These are phyloP conservation scores for Dicaeum eximium DNA, from an alignment of 2,113 vertebrate species.

Conservation along the genomic window DNA sequence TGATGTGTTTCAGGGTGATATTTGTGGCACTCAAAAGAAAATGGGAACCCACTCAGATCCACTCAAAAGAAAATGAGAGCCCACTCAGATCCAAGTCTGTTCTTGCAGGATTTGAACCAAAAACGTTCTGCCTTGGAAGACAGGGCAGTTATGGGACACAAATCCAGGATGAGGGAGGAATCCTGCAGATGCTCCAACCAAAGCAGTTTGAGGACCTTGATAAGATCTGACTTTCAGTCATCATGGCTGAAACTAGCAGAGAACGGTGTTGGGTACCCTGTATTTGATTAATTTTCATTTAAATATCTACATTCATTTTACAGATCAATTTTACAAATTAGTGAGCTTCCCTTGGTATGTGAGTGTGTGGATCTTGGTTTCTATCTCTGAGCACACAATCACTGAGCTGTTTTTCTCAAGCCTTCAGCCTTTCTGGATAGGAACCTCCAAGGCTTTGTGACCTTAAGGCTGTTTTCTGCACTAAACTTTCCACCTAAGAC, in stretches of 20 bases:
- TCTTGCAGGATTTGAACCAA: background rate
- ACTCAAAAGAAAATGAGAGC: background rate
- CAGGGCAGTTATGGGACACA: background rate
- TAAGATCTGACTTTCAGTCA: background rate
- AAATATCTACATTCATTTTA: background rate
- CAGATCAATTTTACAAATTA: background rate
- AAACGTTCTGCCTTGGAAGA: background rate
- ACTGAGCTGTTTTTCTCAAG: background rate
- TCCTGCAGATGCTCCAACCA: background rate
- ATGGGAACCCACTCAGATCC: background rate
- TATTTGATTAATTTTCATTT: background rate
- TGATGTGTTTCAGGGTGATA: conserved; percentile 28
- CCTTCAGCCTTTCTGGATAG: background rate
- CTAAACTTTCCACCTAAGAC: background rate
- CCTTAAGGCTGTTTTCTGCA: background rate
- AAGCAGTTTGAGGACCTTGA: background rate
- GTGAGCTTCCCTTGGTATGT: background rate
- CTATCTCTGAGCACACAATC: background rate
- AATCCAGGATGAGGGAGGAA: background rate
- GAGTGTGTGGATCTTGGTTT: background rate
- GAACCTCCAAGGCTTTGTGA: background rate
- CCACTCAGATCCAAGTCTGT: background rate
- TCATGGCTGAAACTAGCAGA: background rate
- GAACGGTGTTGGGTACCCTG: background rate
- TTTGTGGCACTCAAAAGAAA: background rate